Base-by-base conservation (phyloP, 1,140 invertebrate species). In the Drosophila oshimai region DNA sequence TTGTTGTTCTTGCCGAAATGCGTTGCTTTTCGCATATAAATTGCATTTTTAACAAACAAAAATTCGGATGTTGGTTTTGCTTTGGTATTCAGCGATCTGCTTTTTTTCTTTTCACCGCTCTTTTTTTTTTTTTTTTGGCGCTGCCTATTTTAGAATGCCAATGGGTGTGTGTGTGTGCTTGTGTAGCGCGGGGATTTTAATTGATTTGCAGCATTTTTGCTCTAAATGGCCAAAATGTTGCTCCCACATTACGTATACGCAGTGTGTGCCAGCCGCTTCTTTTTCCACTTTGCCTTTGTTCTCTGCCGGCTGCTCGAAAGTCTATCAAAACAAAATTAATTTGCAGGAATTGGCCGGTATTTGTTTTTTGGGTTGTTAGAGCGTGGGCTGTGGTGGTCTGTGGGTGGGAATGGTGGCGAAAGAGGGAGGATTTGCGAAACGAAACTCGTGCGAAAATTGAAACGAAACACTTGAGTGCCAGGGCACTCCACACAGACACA, bases 271-370 rank as follows among this genome's bases (percentile, higher is more conserved):
- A 12, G n/a, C 15, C 6, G 45, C 24, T 34, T 33, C 50, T 44
- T 64, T 64, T 42, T 13, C 22, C 9, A 13, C 57, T 41, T 55
- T 17, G 58, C 49, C 68, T 50, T 42, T 47, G 71, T 71, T 55
- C 41, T 31, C 41, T 37, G 70, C 26, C 57, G 36, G 39, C 41
- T 71, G 71, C 80, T 87, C 57, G 67, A 73, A 84, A 84, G 75
- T 84, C 75, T 78, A 84, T 84, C 81, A 84, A 84, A 84, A 87
- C 72, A 84, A 84, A 87, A 84, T 84, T 86, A 84, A 84, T 84
- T 84, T 84, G 72, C 75, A 73, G 69, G 26, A 46, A 73, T 72
- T 72, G 68, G 67, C 45, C 46, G 58, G 42, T 64, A 51, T 72
- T 53, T 61, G 67, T 72, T 42, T 72, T 65, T 65, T 26, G 61